Evolutionary conservation across 2,888 invertebrate genomes (phyloP).

Genomic region (Caenorhabditis sulstoni): DNA sequence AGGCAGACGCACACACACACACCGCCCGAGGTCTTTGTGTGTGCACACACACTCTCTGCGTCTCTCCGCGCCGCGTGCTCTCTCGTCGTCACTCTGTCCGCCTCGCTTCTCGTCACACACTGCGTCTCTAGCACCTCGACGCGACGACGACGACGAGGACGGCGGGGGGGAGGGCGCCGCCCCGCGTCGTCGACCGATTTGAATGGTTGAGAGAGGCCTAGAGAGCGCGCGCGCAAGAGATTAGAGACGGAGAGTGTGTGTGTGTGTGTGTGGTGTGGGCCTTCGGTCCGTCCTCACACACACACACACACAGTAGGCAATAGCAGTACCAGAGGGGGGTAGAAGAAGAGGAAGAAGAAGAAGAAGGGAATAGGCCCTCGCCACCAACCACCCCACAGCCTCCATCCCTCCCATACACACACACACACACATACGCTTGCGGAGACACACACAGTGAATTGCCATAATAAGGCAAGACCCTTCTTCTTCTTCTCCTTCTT

Average conservation of each 20-base stretch:
- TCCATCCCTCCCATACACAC: background rate
- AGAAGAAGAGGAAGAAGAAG: too few species aligned
- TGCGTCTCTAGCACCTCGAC: too few species aligned
- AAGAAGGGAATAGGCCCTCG: background rate
- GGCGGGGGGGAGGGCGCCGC: slow-evolving; percentile 2
- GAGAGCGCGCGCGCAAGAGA: slow-evolving; percentile 1
- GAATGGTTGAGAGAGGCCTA: background rate
- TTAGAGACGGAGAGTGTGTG: background rate
- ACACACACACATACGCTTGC: background rate
- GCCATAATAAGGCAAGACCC: slow-evolving; percentile 41
- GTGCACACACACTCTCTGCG: too few species aligned
- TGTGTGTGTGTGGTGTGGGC: background rate
- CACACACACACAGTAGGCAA: slow-evolving; percentile 15
- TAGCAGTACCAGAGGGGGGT: too few species aligned
- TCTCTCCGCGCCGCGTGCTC: too few species aligned
- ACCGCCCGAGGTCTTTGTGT: too few species aligned
- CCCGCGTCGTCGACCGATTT: background rate
- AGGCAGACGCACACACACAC: too few species aligned
- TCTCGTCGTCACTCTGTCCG: too few species aligned
- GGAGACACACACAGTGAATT: background rate
- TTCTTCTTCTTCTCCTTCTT: slow-evolving; percentile 3
- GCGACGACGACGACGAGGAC: too few species aligned
- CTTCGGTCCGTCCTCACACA: slow-evolving; percentile 16
- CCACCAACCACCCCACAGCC: slow-evolving; percentile 1
- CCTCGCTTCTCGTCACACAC: too few species aligned